These are phyloP conservation scores for Amphimedon queenslandica DNA, from an alignment of 37 sponge, comb jelly and placozoan species.

Conservation along the genomic window DNA sequence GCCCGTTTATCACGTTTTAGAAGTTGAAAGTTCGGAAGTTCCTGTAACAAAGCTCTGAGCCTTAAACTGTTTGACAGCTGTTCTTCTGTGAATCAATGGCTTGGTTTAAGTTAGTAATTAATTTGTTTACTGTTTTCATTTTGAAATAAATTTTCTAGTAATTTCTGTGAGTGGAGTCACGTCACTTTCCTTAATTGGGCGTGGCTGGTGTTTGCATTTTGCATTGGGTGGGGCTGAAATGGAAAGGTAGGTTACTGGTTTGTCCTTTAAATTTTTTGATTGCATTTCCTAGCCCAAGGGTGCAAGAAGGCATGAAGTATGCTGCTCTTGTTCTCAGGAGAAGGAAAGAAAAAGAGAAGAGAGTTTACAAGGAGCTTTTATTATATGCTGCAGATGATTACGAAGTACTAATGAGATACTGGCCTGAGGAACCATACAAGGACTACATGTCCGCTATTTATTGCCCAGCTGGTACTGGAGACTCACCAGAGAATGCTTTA, in stretches of 20 bases:
- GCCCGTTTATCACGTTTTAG: no score
- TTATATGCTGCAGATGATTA: conserved; percentile 50
- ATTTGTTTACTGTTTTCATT: background rate
- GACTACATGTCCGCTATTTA: conserved; percentile 33
- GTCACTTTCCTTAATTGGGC: no score
- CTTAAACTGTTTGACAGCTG: no score
- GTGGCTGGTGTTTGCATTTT: no score
- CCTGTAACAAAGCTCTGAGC: no score
- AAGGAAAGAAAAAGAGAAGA: conserved; percentile 24
- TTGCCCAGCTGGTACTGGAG: conserved; percentile 34
- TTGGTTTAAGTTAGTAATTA: no score
- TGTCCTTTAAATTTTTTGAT: no score
- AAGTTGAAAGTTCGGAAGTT: no score
- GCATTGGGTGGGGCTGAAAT: no score
- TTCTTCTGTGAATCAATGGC: background rate
- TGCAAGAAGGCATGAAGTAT: conserved; percentile 9
- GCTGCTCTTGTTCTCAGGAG: conserved; percentile 51
- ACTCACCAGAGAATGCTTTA: conserved; percentile 30
- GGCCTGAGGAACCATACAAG: conserved; percentile 38
- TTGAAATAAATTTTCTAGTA: background rate
- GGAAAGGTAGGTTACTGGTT: no score
- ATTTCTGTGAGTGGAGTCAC: no score
- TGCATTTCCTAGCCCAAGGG: conserved; percentile 13
- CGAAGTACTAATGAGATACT: conserved; percentile 49
- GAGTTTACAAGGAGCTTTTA: conserved; percentile 5